Evolutionary conservation across 1,140 invertebrate species (phyloP).

Genomic region (Pseudachorutes palmiensis): DNA sequence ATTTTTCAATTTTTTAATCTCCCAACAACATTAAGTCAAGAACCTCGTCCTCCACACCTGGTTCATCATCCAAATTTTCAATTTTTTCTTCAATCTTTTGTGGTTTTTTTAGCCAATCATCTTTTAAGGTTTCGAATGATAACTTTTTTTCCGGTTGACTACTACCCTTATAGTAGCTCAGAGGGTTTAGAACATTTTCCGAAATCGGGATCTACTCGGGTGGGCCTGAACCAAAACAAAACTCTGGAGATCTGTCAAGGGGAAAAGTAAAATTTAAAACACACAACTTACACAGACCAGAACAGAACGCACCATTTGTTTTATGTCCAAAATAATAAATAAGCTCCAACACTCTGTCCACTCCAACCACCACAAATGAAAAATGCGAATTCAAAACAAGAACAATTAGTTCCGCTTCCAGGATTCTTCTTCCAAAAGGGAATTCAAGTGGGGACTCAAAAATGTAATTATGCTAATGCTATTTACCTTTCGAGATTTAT

Average conservation of each 20-base stretch:
- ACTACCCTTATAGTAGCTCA: too few relatives aligned
- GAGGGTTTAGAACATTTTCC: too few relatives aligned
- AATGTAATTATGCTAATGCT: neutral
- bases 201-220: neutral
- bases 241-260: neutral
- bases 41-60: too few relatives aligned
- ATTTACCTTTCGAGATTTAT: neutral
- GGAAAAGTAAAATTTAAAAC: neutral
- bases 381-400: neutral
- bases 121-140: too few relatives aligned
- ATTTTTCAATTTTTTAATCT: too few relatives aligned
- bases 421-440: neutral
- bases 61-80: too few relatives aligned
- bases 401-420: conserved; percentile 1
- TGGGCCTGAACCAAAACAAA: conserved; percentile 1
- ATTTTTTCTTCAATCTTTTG: too few relatives aligned
- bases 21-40: too few relatives aligned
- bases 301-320: conserved; percentile 3
- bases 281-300: neutral
- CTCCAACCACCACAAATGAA: neutral
- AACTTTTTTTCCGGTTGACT: too few relatives aligned
- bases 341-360: neutral
- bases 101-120: too few relatives aligned
- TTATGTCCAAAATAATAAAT: conserved; percentile 13
- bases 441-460: neutral